Evolutionary conservation across 2,888 invertebrate species (phyloP), one percentile per base, ranked within the genome.

Genomic region (Phrixothrix hirtus): DNA sequence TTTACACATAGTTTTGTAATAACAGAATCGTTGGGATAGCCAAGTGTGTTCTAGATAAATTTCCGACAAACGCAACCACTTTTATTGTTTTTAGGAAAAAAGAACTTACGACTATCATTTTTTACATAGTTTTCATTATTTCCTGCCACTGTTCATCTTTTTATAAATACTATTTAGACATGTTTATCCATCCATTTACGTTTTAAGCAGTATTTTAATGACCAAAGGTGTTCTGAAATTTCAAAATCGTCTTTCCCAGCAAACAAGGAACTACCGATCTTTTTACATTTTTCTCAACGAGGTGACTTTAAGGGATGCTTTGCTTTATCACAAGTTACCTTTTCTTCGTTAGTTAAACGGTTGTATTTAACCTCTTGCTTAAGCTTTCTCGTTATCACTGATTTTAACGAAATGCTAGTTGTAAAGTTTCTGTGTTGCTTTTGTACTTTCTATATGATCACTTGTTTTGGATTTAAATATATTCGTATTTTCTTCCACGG

Each of bases 1-100:
- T 37, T 37, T 1, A 25, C 12, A 25, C 25, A 25, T 12, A 37
- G 5, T 25, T 37, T 52, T 9, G 58, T 58, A 9, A 55, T 45
- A 1, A 58, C 58, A 27, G 52, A 55, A 34, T 55, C 48, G 15
- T 50, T 48, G 6, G 29, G 48, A 44, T 52, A 58, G 6, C 52
- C 51, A 10, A 55, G 37, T 10, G 44, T 55, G 15, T 35, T 47
- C n/a, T 41, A 12, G 45, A 58, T 49, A 11, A 34, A 25, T 21
- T 13, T 2, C 2, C 46, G 29, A 34, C 53, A 54, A n/a, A 54
- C 49, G 15, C 9, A 31, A 36, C 13, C 16, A 26, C 11, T 36
- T 25, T 36, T 31, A 13, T 31, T 11, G n/a, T 31, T 12, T 31
- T 31, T 31, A 3, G 31, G 31, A 2, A 31, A 13, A 31, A n/a